Conservation (phyloP, 2,888 invertebrate genomes). For the Pyrochroa serraticornis region DNA sequence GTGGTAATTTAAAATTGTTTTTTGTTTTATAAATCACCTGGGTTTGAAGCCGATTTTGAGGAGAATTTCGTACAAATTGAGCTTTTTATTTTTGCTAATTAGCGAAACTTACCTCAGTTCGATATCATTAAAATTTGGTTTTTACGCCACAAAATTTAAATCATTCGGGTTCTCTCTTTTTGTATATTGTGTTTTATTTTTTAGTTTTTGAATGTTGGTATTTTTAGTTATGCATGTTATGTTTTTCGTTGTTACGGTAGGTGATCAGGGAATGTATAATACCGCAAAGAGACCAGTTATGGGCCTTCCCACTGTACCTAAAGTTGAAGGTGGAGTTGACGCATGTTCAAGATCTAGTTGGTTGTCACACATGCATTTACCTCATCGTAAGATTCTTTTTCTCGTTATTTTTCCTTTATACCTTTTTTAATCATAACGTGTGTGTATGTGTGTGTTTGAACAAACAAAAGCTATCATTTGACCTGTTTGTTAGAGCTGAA, state of each 20-base stretch:
- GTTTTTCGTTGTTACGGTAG: conserved; percentile 50
- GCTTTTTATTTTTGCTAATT: too few species aligned
- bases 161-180: conserved; percentile 23
- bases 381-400: conserved; percentile 67
- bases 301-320: conserved; percentile 61
- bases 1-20: too few species aligned
- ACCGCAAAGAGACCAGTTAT: conserved; percentile 52
- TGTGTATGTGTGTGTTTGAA: too few species aligned
- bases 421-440: conserved; percentile 27
- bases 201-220: conserved; percentile 19
- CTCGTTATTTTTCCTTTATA: conserved; percentile 35
- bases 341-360: conserved; percentile 67
- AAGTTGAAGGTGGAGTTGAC: conserved; percentile 65
- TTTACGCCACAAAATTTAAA: background rate
- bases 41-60: background rate
- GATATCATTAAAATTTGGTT: background rate
- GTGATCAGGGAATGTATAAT: conserved; percentile 56
- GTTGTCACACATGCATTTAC: conserved; percentile 70
- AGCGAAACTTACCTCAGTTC: too few species aligned
- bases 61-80: background rate
- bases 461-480: too few species aligned
- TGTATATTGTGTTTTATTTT: conserved; percentile 20
- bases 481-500: too few species aligned
- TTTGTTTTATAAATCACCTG: too few species aligned
- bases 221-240: conserved; percentile 49